A percentile compares a stretch with the other conserved stretches of the same genome.
Conservation (phyloP, 23 tunicate genomes). For the Ascidia mentula region DNA sequence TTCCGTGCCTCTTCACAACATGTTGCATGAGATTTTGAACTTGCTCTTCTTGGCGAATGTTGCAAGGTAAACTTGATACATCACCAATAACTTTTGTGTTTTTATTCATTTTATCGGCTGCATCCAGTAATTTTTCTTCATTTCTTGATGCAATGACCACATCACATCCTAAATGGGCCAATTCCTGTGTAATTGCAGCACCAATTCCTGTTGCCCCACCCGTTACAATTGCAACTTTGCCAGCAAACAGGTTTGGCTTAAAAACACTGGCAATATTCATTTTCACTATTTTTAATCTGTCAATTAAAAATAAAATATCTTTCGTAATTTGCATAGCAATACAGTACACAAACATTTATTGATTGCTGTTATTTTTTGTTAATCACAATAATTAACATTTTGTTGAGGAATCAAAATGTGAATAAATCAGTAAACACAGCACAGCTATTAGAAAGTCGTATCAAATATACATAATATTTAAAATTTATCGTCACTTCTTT, state of each 20-base stretch:
- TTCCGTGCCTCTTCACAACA: constrained; percentile 66
- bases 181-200: constrained; percentile 75
- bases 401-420: too few relatives aligned
- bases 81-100: constrained; percentile 42
- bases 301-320: background rate
- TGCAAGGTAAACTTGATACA: constrained; percentile 61
- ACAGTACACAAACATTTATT: background rate
- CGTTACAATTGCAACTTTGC: constrained; percentile 88
- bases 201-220: constrained; percentile 99
- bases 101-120: constrained; percentile 52
- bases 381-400: too few relatives aligned
- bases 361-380: too few relatives aligned
- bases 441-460: background rate
- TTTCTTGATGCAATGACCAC: constrained; percentile 94
- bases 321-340: too few relatives aligned
- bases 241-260: constrained; percentile 49
- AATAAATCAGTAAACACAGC: background rate
- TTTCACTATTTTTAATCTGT: background rate
- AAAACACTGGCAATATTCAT: constrained; percentile 58
- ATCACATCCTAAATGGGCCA: constrained; percentile 85
- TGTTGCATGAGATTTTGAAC: constrained; percentile 49
- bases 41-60: constrained; percentile 77
- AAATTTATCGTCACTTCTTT: background rate
- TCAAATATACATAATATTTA: background rate
- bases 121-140: constrained; percentile 41